phyloP scores from a whole-genome alignment of 2,797 vertebrate genomes.

The Chelonia mydas region DNA sequence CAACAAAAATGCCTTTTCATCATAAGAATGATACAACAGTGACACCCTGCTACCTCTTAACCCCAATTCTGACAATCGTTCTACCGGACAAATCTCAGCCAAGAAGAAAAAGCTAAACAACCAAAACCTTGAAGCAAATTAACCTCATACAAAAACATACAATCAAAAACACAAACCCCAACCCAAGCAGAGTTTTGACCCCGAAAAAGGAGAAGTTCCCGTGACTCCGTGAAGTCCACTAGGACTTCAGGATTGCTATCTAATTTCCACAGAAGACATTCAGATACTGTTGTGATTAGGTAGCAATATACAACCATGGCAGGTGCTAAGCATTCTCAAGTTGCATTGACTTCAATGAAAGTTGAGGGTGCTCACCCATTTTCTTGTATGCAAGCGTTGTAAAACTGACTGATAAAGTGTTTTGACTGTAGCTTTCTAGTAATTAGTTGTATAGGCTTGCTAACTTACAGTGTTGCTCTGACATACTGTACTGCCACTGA shows the following conservation, averaged over 20 bases:
- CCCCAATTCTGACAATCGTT: not conserved
- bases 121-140: not conserved
- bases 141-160: not conserved
- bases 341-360: not conserved
- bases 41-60: conserved; percentile 19
- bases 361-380: not conserved
- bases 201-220: not conserved
- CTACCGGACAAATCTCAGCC: not conserved
- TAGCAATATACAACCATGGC: not conserved
- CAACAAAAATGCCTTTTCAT: not conserved
- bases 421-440: conserved; percentile 3
- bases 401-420: not conserved
- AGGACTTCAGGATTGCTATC: not conserved
- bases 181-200: not conserved
- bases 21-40: conserved; percentile 10
- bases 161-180: not conserved
- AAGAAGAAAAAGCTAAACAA: rapidly evolving
- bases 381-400: conserved; percentile 5
- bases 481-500: conserved; percentile 37
- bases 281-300: not conserved
- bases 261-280: not conserved
- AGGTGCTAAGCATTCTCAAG: not conserved
- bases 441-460: conserved; percentile 32
- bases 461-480: conserved; percentile 53
- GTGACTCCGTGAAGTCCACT: not conserved